Evolutionary conservation across 1,140 invertebrate genomes (phyloP).

Genomic region (Kradibia gibbosae): DNA sequence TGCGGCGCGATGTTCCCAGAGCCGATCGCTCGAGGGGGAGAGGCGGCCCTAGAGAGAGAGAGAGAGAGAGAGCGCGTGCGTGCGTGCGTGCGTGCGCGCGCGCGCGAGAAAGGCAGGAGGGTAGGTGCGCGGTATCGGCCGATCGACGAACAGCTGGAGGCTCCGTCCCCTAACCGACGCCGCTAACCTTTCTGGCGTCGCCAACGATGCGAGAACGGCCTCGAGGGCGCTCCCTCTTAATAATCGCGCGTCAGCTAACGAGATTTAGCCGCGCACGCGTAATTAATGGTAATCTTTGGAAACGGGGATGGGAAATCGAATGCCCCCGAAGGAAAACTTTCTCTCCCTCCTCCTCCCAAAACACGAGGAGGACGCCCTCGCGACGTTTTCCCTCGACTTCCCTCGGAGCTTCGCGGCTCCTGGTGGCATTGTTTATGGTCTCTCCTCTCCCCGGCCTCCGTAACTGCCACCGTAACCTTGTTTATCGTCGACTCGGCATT

Average conservation of each 20-base stretch:
- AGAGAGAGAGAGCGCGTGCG: not conserved
- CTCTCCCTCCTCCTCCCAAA: too few species aligned
- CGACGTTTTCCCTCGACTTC: not conserved
- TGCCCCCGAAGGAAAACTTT: not conserved
- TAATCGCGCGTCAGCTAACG: conserved; percentile 4
- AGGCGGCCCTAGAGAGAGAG: not conserved
- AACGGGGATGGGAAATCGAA: not conserved
- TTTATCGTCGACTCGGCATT: not conserved
- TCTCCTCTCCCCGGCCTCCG: too few species aligned
- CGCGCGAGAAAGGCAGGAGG: not conserved
- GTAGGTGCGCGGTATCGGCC: conserved; percentile 9
- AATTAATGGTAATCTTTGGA: not conserved
- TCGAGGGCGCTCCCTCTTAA: not conserved
- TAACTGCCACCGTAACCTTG: too few species aligned
- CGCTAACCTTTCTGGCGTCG: not conserved
- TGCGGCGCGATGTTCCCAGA: not conserved
- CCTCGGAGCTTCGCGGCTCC: too few species aligned
- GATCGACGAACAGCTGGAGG: conserved; percentile 11
- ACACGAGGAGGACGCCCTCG: not conserved
- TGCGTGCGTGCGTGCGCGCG: not conserved
- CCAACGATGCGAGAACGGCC: not conserved
- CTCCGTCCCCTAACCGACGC: not conserved
- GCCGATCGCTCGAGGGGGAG: not conserved
- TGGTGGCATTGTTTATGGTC: too few species aligned
- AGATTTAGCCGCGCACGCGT: not conserved